A percentile compares a stretch with the other conserved stretches of the same genome.
These are phyloP conservation scores for Drosophila paramelanica DNA, from an alignment of 2,888 invertebrate species.

Conservation along the genomic window DNA sequence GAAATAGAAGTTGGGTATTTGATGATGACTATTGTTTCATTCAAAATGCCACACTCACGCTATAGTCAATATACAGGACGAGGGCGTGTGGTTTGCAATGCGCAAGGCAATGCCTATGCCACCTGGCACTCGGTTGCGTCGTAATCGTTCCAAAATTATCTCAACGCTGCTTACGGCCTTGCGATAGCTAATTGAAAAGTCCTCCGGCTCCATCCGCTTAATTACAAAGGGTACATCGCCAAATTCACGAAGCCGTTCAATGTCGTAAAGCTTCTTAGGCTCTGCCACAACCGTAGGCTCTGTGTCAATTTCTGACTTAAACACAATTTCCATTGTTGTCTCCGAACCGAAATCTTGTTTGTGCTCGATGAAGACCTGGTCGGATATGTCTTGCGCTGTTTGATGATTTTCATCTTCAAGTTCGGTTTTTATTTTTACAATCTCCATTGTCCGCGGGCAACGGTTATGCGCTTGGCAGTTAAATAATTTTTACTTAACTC, in stretches of 20 bases:
- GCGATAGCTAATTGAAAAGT: slow-evolving; percentile 54
- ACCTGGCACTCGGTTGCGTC: slow-evolving; percentile 34
- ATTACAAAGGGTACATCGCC: slow-evolving; percentile 65
- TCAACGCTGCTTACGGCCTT: slow-evolving; percentile 46
- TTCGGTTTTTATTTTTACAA: slow-evolving; percentile 34
- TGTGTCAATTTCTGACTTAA: slow-evolving; percentile 36
- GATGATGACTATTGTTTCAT: not conserved
- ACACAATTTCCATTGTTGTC: not conserved
- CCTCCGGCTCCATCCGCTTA: slow-evolving; percentile 54
- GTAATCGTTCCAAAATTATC: slow-evolving; percentile 46
- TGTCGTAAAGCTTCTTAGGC: slow-evolving; percentile 50
- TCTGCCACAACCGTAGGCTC: slow-evolving; percentile 20
- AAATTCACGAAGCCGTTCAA: slow-evolving; percentile 37
- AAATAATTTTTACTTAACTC: not conserved
- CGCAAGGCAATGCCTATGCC: slow-evolving; percentile 68
- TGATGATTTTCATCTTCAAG: not conserved
- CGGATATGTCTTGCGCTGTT: not conserved
- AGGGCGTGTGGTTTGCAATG: slow-evolving; percentile 68
- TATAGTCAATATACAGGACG: slow-evolving; percentile 65
- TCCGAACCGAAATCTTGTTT: not conserved
- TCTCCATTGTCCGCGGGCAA: slow-evolving; percentile 37
- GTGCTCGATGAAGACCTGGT: not conserved
- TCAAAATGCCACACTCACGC: slow-evolving; percentile 57
- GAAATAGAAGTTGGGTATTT: slow-evolving; percentile 8
- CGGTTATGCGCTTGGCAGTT: not conserved